Evolutionary conservation across 2,113 vertebrate genomes (phyloP).

Genomic region (Asarcornis scutulata): DNA sequence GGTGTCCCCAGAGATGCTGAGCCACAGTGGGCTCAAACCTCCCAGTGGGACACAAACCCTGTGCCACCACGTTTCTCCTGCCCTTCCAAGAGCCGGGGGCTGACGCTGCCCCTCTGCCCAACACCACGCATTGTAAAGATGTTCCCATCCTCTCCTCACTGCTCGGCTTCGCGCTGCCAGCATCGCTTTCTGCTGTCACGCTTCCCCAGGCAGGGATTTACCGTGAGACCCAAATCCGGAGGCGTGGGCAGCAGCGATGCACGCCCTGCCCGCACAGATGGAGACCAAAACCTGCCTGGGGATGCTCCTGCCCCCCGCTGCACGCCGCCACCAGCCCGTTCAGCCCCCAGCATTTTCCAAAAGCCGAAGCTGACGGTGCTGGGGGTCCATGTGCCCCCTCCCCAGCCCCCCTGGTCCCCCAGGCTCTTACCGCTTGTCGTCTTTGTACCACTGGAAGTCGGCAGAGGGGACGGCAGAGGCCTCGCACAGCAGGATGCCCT

Average conservation of each 20-base stretch:
- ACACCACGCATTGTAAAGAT: background rate
- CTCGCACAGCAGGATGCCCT: constrained; percentile 90
- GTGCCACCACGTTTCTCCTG: background rate
- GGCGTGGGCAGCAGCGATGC: accelerated
- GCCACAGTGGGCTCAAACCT: background rate
- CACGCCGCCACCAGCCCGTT: accelerated
- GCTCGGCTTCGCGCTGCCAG: background rate
- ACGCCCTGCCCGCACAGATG: too few relatives aligned
- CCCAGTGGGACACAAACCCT: background rate
- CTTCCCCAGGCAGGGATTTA: background rate
- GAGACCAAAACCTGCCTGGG: background rate
- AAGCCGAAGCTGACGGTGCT: background rate
- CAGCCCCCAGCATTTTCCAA: background rate
- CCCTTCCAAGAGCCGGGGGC: background rate
- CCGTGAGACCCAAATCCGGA: background rate
- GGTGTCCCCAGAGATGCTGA: background rate
- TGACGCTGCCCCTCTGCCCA: background rate
- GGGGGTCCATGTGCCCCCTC: background rate
- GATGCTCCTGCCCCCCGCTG: background rate
- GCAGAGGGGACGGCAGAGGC: constrained; percentile 91
- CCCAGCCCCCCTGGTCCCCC: background rate
- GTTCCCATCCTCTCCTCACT: background rate
- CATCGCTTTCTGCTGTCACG: background rate
- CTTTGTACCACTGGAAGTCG: constrained; percentile 96
- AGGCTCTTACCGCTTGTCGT: constrained; percentile 87